phyloP scores from a whole-genome alignment of 1,140 invertebrate genomes.

The Anastrepha obliqua region DNA sequence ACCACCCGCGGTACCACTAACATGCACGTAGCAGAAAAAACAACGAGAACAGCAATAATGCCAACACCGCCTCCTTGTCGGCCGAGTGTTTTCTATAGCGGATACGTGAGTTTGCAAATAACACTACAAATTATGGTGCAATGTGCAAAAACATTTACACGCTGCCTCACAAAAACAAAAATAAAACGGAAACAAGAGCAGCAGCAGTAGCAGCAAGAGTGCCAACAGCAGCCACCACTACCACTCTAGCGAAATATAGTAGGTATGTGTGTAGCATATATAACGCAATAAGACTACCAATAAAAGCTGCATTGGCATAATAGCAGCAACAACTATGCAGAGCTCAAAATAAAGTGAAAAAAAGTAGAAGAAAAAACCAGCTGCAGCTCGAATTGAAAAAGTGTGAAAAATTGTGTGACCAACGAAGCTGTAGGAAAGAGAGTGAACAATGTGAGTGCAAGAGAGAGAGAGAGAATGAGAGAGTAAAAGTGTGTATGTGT shows the following conservation, averaged over 20 bases:
- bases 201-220: background rate
- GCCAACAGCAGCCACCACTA: background rate
- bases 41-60: background rate
- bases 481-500: background rate
- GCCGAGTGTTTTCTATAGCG: constrained; percentile 26
- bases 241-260: background rate
- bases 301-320: constrained; percentile 35
- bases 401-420: background rate
- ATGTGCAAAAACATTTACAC: constrained; percentile 57
- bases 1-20: background rate
- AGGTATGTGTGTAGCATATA: background rate
- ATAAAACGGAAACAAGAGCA: constrained; percentile 24
- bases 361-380: background rate
- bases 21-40: background rate
- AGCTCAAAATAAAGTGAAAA: background rate
- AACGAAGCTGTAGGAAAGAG: background rate
- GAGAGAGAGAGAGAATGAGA: background rate
- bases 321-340: background rate
- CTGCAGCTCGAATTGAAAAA: background rate
- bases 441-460: background rate
- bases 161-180: constrained; percentile 35
- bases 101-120: constrained; percentile 58
- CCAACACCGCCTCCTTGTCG: constrained; percentile 42
- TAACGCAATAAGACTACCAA: constrained; percentile 31
- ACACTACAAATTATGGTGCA: constrained; percentile 58